phyloP scores from a whole-genome alignment of 1,140 invertebrate genomes.

The Drosophila repleta region DNA sequence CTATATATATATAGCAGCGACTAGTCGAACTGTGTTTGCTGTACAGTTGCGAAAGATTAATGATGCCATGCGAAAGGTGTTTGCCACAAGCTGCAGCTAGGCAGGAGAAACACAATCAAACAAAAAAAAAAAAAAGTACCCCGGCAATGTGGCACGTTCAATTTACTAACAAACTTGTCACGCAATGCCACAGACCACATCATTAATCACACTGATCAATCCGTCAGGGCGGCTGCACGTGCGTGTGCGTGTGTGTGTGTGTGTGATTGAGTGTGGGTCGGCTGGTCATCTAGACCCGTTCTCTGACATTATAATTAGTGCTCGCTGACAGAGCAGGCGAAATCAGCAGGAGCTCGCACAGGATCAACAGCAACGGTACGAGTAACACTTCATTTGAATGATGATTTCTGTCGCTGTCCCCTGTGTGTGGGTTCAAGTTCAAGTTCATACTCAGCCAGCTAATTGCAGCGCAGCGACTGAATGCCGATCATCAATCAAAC shows the following conservation, averaged over 20 bases:
- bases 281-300: neutral
- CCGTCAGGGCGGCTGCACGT: conserved; percentile 52
- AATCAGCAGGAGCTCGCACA: conserved; percentile 29
- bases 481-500: conserved; percentile 25
- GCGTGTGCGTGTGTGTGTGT: conserved; percentile 9
- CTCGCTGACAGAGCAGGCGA: conserved; percentile 29
- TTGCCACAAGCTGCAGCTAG: conserved; percentile 49
- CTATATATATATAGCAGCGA: neutral
- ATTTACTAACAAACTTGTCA: conserved; percentile 80
- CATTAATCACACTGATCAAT: conserved; percentile 75
- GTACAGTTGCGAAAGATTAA: conserved; percentile 54
- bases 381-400: conserved; percentile 48
- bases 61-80: conserved; percentile 60
- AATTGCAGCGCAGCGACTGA: conserved; percentile 18
- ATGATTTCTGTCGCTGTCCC: conserved; percentile 25
- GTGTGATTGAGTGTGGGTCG: conserved; percentile 27
- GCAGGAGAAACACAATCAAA: conserved; percentile 4
- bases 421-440: conserved; percentile 27
- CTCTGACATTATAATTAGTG: conserved; percentile 46
- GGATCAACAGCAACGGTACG: conserved; percentile 3
- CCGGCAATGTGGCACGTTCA: conserved; percentile 47
- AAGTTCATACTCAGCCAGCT: conserved; percentile 6
- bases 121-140: too few species aligned
- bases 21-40: conserved; percentile 19
- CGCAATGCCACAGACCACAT: conserved; percentile 63